These are phyloP conservation scores for Zaprionus gabonicus DNA, from an alignment of 1,140 invertebrate genomes.

Conservation along the genomic window DNA sequence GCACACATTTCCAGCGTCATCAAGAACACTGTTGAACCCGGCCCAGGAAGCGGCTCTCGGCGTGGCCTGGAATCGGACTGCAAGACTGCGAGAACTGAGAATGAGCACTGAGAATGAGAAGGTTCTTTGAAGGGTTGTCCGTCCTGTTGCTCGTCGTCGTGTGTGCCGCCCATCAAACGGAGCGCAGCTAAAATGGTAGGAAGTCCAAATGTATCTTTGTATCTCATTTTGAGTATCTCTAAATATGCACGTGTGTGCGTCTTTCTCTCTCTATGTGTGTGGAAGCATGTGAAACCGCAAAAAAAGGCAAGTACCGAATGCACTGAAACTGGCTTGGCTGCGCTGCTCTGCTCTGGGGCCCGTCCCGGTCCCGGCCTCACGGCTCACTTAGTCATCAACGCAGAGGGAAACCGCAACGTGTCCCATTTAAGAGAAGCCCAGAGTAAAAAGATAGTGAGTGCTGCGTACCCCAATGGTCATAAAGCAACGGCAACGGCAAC, in stretches of 20 bases:
- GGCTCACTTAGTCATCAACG: slow-evolving; percentile 75
- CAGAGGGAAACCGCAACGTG: slow-evolving; percentile 80
- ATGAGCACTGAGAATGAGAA: slow-evolving; percentile 16
- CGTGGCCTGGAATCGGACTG: slow-evolving; percentile 29
- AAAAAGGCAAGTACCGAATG: slow-evolving; percentile 74
- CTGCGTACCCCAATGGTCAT: slow-evolving; percentile 49
- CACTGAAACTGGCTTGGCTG: slow-evolving; percentile 56
- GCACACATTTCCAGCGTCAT: slow-evolving; percentile 64
- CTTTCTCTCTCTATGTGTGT: slow-evolving; percentile 22
- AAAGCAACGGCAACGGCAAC: slow-evolving; percentile 38
- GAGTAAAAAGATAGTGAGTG: slow-evolving; percentile 62
- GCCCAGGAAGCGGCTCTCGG: slow-evolving; percentile 41
- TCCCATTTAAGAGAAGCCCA: slow-evolving; percentile 70
- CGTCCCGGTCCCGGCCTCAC: slow-evolving; percentile 41
- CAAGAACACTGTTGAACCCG: slow-evolving; percentile 10
- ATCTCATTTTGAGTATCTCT: slow-evolving; percentile 83
- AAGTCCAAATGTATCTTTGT: slow-evolving; percentile 83
- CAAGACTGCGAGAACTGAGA: slow-evolving; percentile 16
- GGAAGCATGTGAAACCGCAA: slow-evolving; percentile 59
- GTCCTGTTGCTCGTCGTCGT: slow-evolving; percentile 52
- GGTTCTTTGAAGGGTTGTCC: slow-evolving; percentile 45
- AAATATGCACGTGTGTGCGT: slow-evolving; percentile 67
- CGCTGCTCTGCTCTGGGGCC: too few relatives aligned
- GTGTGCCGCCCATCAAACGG: slow-evolving; percentile 76
- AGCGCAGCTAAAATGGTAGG: slow-evolving; percentile 75